Evolutionary conservation across 1,140 invertebrate genomes (phyloP), one percentile per base, ranked within the genome.

Genomic region (Ips typographus): DNA sequence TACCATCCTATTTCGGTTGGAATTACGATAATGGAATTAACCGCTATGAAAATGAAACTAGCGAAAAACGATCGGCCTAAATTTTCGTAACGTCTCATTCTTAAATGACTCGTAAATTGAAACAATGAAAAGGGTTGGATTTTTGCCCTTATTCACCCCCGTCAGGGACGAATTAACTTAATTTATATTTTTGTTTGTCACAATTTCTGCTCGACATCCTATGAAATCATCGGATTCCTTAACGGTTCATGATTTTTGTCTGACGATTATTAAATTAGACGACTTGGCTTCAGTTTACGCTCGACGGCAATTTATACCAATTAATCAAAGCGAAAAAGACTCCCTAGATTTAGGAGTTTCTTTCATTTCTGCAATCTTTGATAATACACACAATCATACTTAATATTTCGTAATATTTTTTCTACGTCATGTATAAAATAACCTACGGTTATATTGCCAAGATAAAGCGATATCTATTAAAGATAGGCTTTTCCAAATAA

Each of bases 241-340:
- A 64, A 70, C 68, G 68, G 42, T 70, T 65, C 68, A 70, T 65
- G 68, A 70, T 70, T 70, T 64, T 65, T 53, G 60, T 57, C 62
- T 70, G 68, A 38, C 47, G 62, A 59, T 70, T 70, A 70, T 70
- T 70, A 70, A 70, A 70, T 70, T 70, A 70, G 62, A 59, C 62
- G 63, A 59, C 57, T 70, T 65, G 61, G 44, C 61, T 65, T 70
- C 49, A 65, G 22, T 70, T 70, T 60, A 70, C 68, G 68, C 60
- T 65, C 59, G 68, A 70, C 68, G 56, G 64, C n/a, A 70, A 70
- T 64, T 70, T 43, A 64, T 70, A 65, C 43, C 68, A 65, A 70
- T 70, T 70, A 70, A 70, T 70, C 62, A 70, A 70, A 64, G 53
- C n/a, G n/a, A 64, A 70, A 69, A 63, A 49, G 67, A 59, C 39